Base-by-base conservation (phyloP, 2,888 invertebrate species). In the Harpalus rubripes region DNA sequence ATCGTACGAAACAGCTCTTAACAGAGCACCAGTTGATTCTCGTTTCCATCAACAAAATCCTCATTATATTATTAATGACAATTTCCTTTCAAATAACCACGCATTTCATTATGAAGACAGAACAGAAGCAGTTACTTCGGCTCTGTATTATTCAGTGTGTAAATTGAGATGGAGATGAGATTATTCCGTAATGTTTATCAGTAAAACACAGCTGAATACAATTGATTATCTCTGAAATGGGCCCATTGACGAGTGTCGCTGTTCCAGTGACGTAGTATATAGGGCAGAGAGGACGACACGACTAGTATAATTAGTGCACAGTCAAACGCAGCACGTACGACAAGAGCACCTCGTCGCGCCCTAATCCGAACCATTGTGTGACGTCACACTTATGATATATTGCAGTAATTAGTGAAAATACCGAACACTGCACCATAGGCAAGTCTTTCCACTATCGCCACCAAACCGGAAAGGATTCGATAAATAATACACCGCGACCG, bases 371-470 rank as follows among this genome's bases (percentile, higher is more conserved):
- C 81, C 81, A 81, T 81, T 81, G 81, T 81, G 81, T 81, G 81
- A 81, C 81, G 81, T 81, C 65, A 81, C 56, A 81, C 65, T 63
- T 81, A 81, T 81, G 81, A 81, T 81, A 65, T 81, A 81, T 81
- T 63, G 81, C 81, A 65, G 81, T 81, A 81, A 81, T 81, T 81
- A 81, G 81, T 65, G 81, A 65, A 81, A 65, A 74, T 72, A 39
- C 74, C 4, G 44, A 52, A 74, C 52, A 18, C 22, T 74, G 74
- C 52, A 52, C 44, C 52, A 22, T 18, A 18, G 72, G 8, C 44
- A 44, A 26, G 41, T 72, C 39, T 18, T 72, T 72, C 72, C 44
- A 8, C 44, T 52, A 1, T 32, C 32, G 32, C 32, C 32, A 52
- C 44, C 12, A 8, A 52, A 12, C 44, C 44, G 44, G 32, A 32